Conservation (phyloP, 2,888 invertebrate species). For the Nemoura dubitans region DNA sequence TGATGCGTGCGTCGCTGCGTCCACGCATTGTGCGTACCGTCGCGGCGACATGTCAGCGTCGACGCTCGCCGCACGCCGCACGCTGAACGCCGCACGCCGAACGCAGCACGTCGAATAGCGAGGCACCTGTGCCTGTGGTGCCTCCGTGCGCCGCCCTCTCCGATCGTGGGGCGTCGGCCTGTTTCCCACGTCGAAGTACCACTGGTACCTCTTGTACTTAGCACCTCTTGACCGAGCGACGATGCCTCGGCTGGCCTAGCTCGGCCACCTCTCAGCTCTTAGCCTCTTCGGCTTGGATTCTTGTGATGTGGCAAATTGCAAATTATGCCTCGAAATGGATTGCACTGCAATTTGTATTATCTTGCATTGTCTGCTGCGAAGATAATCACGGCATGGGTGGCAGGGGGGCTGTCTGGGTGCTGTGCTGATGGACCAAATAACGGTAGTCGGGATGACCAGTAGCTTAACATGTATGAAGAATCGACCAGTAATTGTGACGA, state of each 20-base stretch:
- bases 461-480: conserved; percentile 32
- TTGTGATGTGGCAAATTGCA: conserved; percentile 30
- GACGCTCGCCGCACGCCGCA: not conserved
- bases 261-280: not conserved
- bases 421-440: conserved; percentile 30
- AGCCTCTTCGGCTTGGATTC: not conserved
- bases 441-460: conserved; percentile 32
- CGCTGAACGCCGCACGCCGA: too few species aligned
- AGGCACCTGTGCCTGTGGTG: not conserved
- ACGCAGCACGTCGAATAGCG: not conserved
- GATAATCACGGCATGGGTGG: conserved; percentile 19
- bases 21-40: not conserved
- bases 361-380: conserved; percentile 18
- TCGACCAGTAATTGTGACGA: conserved; percentile 29
- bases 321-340: conserved; percentile 34
- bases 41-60: too few species aligned
- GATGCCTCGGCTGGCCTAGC: too few species aligned
- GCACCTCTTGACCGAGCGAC: conserved; percentile 3
- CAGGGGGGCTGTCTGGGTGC: conserved; percentile 25
- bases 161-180: conserved; percentile 2
- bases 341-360: conserved; percentile 26
- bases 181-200: conserved; percentile 19
- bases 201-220: not conserved
- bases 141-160: not conserved
- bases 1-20: not conserved